A percentile compares a stretch with the other conserved stretches of the same genome.
Evolutionary conservation across 2,888 invertebrate genomes (phyloP).

Genomic region (Drosophila yooni): DNA sequence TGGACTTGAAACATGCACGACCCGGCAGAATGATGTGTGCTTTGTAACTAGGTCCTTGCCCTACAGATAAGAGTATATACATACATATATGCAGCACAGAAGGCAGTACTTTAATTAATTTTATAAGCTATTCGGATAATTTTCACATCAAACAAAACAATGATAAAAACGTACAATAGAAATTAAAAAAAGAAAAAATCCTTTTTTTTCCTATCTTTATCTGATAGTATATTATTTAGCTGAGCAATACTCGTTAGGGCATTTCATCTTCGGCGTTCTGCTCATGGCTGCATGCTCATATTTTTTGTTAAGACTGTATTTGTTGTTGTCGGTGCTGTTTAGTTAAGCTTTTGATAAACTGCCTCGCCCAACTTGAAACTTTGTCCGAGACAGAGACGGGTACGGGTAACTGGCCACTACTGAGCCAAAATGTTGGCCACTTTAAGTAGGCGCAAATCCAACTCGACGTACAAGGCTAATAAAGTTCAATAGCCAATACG

Average conservation of each 20-base stretch:
- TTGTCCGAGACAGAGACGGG: constrained; percentile 8
- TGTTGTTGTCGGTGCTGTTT: constrained; percentile 43
- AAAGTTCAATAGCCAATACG: constrained; percentile 77
- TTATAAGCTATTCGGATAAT: background rate
- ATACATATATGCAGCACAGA: background rate
- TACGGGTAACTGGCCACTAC: constrained; percentile 16
- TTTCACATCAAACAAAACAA: background rate
- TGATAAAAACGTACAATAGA: background rate
- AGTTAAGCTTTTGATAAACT: constrained; percentile 79
- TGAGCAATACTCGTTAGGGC: background rate
- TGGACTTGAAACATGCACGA: constrained; percentile 79
- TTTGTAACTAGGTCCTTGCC: constrained; percentile 44
- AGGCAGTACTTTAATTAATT: background rate
- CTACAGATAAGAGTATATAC: constrained; percentile 14
- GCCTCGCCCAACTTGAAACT: constrained; percentile 42
- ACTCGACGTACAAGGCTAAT: constrained; percentile 64
- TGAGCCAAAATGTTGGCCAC: constrained; percentile 17
- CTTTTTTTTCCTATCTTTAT: background rate
- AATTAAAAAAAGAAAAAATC: background rate
- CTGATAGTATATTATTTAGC: too few species aligned
- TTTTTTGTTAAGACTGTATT: constrained; percentile 21
- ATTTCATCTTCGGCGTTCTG: background rate
- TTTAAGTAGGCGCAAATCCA: constrained; percentile 22
- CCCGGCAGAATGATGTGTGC: constrained; percentile 63
- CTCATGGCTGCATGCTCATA: background rate